A percentile compares a stretch with the other conserved stretches of the same genome.
Evolutionary conservation across 2,888 invertebrate species (phyloP).

Genomic region (Dynastes tityus): DNA sequence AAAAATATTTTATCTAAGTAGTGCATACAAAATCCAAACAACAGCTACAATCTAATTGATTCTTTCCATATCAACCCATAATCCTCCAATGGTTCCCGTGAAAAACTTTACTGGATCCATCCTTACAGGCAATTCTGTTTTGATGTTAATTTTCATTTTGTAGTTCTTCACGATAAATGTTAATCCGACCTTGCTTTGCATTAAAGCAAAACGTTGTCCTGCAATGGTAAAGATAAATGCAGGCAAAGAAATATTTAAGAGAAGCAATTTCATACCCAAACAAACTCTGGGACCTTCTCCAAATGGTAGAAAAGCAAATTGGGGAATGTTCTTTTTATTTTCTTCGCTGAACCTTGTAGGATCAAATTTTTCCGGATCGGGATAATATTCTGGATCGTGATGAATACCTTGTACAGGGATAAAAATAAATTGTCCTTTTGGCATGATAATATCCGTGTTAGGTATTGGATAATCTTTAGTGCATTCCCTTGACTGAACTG

Average conservation of each 20-base stretch:
- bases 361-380: conserved; percentile 47
- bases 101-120: not conserved
- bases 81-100: not conserved
- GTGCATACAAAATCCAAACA: too few species aligned
- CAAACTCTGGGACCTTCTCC: conserved; percentile 49
- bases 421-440: conserved; percentile 28
- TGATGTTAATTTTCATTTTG: not conserved
- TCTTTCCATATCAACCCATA: conserved; percentile 3
- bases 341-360: conserved; percentile 41
- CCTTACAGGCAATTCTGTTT: not conserved
- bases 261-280: conserved; percentile 28
- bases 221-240: not conserved
- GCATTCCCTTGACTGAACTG: conserved; percentile 34
- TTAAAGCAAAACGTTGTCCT: not conserved
- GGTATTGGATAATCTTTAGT: conserved; percentile 38
- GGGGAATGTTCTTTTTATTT: conserved; percentile 36
- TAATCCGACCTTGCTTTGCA: conserved; percentile 3
- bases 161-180: not conserved
- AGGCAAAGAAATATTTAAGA: not conserved
- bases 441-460: conserved; percentile 25
- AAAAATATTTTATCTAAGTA: too few species aligned
- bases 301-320: conserved; percentile 44
- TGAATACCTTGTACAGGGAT: conserved; percentile 44
- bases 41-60: not conserved
- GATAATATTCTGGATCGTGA: conserved; percentile 48